Conservation (phyloP, 64 coral and sea anemone genomes). For the Actinia equina region DNA sequence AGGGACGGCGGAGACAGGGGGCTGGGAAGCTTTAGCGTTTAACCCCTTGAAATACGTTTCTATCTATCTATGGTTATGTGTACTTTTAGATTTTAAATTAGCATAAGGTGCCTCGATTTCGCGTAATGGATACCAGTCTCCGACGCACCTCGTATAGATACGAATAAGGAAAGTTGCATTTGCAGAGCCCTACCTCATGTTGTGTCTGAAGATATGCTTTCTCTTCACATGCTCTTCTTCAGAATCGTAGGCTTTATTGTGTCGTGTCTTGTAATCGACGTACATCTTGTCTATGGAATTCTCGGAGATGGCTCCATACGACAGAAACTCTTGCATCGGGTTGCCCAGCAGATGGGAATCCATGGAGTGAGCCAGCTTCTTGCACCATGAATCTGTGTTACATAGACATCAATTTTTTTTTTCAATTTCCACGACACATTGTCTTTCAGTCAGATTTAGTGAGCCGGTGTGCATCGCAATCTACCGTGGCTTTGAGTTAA, state of each 20-base stretch:
- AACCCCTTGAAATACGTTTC: too few relatives aligned
- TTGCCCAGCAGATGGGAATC: slow-evolving; percentile 87
- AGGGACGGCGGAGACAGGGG: too few relatives aligned
- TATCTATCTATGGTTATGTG: too few relatives aligned
- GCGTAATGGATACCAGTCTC: neutral
- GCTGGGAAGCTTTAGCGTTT: too few relatives aligned
- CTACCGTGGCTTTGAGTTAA: too few relatives aligned
- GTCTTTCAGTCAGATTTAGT: too few relatives aligned
- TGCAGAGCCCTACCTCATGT: slow-evolving; percentile 64
- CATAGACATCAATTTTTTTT: neutral
- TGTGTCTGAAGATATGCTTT: slow-evolving; percentile 94
- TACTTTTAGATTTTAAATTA: too few relatives aligned
- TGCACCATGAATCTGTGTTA: slow-evolving; percentile 75
- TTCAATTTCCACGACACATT: neutral
- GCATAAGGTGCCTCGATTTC: too few relatives aligned
- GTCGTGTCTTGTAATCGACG: slow-evolving; percentile 48
- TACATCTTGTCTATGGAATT: slow-evolving; percentile 82
- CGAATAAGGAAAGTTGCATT: neutral
- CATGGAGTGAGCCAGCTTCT: slow-evolving; percentile 79
- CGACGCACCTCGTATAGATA: neutral
- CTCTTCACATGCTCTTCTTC: slow-evolving; percentile 73
- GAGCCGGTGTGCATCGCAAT: too few relatives aligned
- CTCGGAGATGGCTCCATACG: slow-evolving; percentile 51
- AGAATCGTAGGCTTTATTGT: slow-evolving; percentile 72
- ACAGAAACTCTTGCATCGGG: slow-evolving; percentile 99